A percentile compares a stretch with the other conserved stretches of the same genome.
Evolutionary conservation across 2,888 invertebrate species (phyloP).

Genomic region (Drosophila bunnanda): DNA sequence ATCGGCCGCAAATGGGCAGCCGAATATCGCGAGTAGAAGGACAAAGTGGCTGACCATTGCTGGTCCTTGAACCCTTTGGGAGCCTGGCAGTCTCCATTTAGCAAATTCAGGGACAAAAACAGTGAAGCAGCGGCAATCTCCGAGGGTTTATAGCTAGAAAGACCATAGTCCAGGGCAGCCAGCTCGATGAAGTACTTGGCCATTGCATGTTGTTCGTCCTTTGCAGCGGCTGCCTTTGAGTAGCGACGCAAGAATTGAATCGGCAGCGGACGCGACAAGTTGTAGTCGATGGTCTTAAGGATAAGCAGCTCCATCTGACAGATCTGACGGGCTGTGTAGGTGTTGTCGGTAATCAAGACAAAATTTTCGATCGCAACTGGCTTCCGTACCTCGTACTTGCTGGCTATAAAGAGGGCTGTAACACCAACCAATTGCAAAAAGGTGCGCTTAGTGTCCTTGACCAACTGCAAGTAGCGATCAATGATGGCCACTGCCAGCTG

Average conservation of each 20-base stretch:
- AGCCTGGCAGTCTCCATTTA: conserved; percentile 71
- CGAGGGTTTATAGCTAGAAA: conserved; percentile 92
- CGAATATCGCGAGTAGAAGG: conserved; percentile 91
- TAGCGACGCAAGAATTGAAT: conserved; percentile 95
- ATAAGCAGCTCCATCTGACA: conserved; percentile 93
- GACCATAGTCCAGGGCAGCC: conserved; percentile 91
- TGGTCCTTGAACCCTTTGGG: conserved; percentile 80
- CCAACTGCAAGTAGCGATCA: conserved; percentile 91
- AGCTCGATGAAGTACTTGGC: conserved; percentile 97
- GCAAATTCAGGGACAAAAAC: conserved; percentile 80
- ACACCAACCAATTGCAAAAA: conserved; percentile 95
- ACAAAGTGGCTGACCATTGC: conserved; percentile 91
- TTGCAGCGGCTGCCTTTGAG: conserved; percentile 87
- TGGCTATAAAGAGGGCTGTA: conserved; percentile 94
- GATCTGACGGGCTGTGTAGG: conserved; percentile 92
- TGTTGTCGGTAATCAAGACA: conserved; percentile 95
- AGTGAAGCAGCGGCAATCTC: conserved; percentile 84
- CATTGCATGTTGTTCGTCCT: conserved; percentile 89
- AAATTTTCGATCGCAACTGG: conserved; percentile 94
- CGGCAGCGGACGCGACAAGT: conserved; percentile 93
- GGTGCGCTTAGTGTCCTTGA: conserved; percentile 87
- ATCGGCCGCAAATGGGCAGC: conserved; percentile 89
- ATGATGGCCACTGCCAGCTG: conserved; percentile 94
- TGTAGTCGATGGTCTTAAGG: conserved; percentile 90
- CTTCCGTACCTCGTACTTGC: conserved; percentile 97